Conservation (phyloP, 2,888 invertebrate species). For the Metalampra italica region DNA sequence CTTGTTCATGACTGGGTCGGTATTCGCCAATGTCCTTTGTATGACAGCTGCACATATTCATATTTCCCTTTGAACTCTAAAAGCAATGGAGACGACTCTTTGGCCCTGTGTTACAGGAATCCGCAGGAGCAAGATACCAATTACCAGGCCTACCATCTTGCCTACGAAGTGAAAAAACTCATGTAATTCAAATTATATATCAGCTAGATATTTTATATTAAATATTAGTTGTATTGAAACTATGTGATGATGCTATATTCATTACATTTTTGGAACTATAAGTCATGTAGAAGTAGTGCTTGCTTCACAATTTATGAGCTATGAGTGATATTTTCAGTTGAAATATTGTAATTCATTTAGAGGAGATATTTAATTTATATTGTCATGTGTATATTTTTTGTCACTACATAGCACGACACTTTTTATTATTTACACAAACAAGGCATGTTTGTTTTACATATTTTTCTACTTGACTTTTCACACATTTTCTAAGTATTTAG, state of each 20-base stretch:
- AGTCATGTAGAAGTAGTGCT: constrained; percentile 39
- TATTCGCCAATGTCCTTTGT: constrained; percentile 2
- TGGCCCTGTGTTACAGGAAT: constrained; percentile 91
- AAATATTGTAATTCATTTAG: constrained; percentile 20
- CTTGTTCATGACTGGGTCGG: not conserved
- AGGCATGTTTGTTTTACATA: constrained; percentile 14
- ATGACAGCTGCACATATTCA: constrained; percentile 21
- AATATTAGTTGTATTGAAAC: constrained; percentile 40
- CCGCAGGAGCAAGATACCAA: constrained; percentile 91
- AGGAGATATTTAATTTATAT: constrained; percentile 11
- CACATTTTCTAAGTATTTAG: not conserved
- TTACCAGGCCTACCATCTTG: constrained; percentile 99
- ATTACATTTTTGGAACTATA: constrained; percentile 9
- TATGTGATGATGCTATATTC: constrained; percentile 2
- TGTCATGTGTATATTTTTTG: constrained; percentile 23
- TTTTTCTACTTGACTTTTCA: constrained; percentile 2
- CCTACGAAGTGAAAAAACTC: constrained; percentile 99
- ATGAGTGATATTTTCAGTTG: constrained; percentile 19
- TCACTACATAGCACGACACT: constrained; percentile 31
- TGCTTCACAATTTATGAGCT: constrained; percentile 29
- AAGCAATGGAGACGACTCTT: constrained; percentile 64
- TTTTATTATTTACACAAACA: constrained; percentile 9
- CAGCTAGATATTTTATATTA: constrained; percentile 58
- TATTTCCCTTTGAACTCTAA: constrained; percentile 23
- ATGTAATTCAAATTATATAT: constrained; percentile 87